These are phyloP conservation scores for Asobara japonica DNA, from an alignment of 1,140 invertebrate genomes.

Conservation along the genomic window DNA sequence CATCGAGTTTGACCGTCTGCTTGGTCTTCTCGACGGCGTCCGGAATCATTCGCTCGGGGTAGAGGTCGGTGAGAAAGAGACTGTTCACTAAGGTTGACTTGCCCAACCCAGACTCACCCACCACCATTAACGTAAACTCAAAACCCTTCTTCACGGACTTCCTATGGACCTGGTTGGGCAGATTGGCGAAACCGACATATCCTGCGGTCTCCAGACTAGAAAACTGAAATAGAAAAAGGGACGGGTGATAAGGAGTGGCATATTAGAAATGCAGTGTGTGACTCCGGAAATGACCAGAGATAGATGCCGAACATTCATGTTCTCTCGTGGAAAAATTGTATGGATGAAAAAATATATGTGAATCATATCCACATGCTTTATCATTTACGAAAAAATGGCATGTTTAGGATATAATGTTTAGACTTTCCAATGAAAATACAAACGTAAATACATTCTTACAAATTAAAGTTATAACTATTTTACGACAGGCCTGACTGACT, in stretches of 20 bases:
- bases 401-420: too few species aligned
- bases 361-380: too few species aligned
- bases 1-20: slow-evolving; percentile 89
- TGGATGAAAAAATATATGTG: too few species aligned
- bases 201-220: slow-evolving; percentile 83
- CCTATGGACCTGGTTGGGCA: slow-evolving; percentile 95
- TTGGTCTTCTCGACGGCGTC: slow-evolving; percentile 89
- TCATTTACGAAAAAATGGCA: too few species aligned
- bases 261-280: too few species aligned
- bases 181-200: slow-evolving; percentile 93
- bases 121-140: slow-evolving; percentile 98
- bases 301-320: too few species aligned
- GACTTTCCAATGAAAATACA: too few species aligned
- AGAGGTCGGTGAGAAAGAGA: slow-evolving; percentile 95
- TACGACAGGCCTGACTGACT: too few species aligned
- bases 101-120: slow-evolving; percentile 95
- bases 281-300: too few species aligned
- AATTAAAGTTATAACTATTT: too few species aligned
- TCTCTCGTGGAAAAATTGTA: too few species aligned
- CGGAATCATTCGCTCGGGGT: slow-evolving; percentile 87
- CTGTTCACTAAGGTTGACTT: slow-evolving; percentile 99
- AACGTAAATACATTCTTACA: too few species aligned
- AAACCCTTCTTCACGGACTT: slow-evolving; percentile 98
- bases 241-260: not conserved
- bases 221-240: slow-evolving; percentile 69